Percentiles rank a stretch among this genome's conserved stretches.
phyloP scores from a whole-genome alignment of 1,140 invertebrate genomes.

The Zaprionus lachaisei region DNA sequence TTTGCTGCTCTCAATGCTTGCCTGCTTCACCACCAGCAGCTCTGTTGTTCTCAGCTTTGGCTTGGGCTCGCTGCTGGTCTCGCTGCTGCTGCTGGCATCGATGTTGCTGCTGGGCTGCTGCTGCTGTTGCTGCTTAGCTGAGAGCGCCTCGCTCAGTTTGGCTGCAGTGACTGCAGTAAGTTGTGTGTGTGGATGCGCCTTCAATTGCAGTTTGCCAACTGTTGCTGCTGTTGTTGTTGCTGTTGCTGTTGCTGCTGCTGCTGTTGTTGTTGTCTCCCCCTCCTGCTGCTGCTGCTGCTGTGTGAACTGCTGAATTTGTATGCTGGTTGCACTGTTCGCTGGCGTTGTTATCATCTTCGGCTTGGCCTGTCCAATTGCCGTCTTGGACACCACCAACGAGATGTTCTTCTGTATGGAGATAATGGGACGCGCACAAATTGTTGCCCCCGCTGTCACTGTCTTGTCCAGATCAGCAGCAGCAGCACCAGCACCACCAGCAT shows the following conservation, averaged over 20 bases:
- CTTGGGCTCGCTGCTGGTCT: constrained; percentile 30
- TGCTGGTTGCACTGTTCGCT: constrained; percentile 34
- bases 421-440: constrained; percentile 44
- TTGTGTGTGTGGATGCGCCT: constrained; percentile 20
- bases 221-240: background rate
- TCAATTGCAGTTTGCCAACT: constrained; percentile 36
- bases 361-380: constrained; percentile 66
- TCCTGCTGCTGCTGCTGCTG: background rate
- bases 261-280: background rate
- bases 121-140: background rate
- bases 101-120: background rate
- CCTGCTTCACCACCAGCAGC: constrained; percentile 23
- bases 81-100: background rate
- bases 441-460: constrained; percentile 27
- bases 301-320: constrained; percentile 57
- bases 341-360: constrained; percentile 66
- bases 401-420: constrained; percentile 66
- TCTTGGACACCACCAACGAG: constrained; percentile 67
- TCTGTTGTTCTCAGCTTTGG: constrained; percentile 48
- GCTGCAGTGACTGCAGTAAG: background rate
- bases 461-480: constrained; percentile 14
- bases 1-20: background rate
- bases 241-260: constrained; percentile 1
- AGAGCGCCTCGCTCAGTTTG: constrained; percentile 27
- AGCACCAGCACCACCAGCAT: background rate